Conservation (phyloP, 2,888 invertebrate species). For the Tigriopus californicus region DNA sequence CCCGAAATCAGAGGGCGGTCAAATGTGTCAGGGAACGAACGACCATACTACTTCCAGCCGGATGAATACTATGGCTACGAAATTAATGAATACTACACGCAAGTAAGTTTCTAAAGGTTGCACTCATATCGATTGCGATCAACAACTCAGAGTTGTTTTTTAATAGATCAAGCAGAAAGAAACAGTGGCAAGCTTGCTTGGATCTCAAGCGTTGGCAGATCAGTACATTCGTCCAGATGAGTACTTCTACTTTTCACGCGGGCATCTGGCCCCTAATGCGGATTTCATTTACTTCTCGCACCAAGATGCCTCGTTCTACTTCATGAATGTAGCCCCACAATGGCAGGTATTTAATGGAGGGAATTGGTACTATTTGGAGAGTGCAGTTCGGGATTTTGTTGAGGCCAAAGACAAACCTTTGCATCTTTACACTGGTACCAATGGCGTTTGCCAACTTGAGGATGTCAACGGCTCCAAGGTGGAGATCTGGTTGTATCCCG, state of each 20-base stretch:
- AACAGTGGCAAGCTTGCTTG: too few species aligned
- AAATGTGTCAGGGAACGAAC: too few species aligned
- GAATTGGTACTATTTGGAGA: conserved; percentile 22
- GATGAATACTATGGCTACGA: too few species aligned
- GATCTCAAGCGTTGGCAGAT: too few species aligned
- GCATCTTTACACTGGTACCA: not conserved
- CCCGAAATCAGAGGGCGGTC: too few species aligned
- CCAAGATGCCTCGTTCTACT: conserved; percentile 23
- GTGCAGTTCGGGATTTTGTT: not conserved
- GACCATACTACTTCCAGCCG: too few species aligned
- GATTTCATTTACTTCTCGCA: conserved; percentile 22
- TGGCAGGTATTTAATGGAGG: conserved; percentile 23
- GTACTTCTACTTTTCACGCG: conserved; percentile 15
- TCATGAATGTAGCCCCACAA: conserved; percentile 22
- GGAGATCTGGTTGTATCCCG: conserved; percentile 18
- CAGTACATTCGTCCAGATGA: too few species aligned
- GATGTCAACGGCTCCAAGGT: not conserved
- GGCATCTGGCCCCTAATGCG: conserved; percentile 23
- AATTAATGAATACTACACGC: too few species aligned
- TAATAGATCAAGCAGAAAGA: too few species aligned
- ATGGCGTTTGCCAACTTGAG: not conserved
- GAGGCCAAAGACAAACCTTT: not conserved
- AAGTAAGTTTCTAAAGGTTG: too few species aligned
- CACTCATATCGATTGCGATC: too few species aligned
- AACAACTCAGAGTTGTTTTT: too few species aligned